A percentile compares a stretch with the other conserved stretches of the same genome.
phyloP scores from a whole-genome alignment of 1,140 invertebrate species.

The Calephelis virginiensis region DNA sequence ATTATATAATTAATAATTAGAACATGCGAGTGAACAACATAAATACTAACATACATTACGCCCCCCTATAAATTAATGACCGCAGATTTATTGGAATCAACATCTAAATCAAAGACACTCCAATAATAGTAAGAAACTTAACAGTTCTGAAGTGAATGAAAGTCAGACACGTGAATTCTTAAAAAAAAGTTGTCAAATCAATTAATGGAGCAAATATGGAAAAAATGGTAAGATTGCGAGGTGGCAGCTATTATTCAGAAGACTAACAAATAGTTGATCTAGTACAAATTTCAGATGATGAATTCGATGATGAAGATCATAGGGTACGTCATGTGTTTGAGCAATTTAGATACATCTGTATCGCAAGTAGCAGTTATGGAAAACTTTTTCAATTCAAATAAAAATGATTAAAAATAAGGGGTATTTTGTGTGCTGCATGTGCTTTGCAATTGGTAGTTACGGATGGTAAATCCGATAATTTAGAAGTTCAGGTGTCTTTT shows the following conservation, averaged over 20 bases:
- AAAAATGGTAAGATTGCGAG: constrained; percentile 8
- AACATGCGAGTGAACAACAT: no score
- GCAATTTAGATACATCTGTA: neutral
- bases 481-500: neutral
- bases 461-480: neutral
- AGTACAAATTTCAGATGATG: neutral
- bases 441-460: constrained; percentile 16
- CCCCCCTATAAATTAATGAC: no score
- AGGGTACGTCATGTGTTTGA: no score
- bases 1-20: no score
- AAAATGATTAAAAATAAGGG: neutral
- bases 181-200: neutral
- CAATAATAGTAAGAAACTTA: constrained; percentile 1
- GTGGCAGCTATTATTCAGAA: neutral
- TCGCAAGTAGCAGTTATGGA: neutral
- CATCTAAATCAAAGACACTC: no score
- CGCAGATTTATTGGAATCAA: no score
- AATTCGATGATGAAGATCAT: neutral
- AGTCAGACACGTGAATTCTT: neutral
- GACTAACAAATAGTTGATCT: neutral
- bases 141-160: constrained; percentile 5
- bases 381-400: no score
- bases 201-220: constrained; percentile 5
- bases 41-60: no score
- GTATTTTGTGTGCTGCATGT: constrained; percentile 8